These are phyloP conservation scores for Tychaedon coryphoeus DNA, from an alignment of 2,113 vertebrate species.

Conservation along the genomic window DNA sequence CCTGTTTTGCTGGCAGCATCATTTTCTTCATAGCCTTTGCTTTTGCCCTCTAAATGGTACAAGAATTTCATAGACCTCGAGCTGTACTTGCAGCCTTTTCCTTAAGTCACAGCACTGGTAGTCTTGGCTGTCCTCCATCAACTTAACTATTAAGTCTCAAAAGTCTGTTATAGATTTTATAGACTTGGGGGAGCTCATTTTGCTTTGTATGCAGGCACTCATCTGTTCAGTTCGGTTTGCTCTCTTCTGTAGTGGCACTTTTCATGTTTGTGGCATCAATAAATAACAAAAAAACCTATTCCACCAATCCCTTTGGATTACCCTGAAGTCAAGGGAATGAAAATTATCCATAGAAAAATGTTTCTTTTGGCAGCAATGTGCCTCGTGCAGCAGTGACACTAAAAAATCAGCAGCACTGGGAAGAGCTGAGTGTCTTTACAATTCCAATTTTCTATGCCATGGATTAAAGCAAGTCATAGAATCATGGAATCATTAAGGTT, in stretches of 20 bases:
- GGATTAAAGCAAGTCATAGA: neutral
- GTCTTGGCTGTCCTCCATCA: conserved; percentile 37
- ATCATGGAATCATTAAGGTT: neutral
- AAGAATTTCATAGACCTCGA: neutral
- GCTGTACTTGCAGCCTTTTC: neutral
- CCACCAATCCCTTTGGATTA: neutral
- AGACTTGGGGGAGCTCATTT: neutral
- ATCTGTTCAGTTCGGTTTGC: neutral
- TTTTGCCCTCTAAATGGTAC: neutral
- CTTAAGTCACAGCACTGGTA: neutral
- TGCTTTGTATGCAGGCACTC: neutral
- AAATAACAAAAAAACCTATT: neutral
- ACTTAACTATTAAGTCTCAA: neutral
- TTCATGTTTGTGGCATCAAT: neutral
- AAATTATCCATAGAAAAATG: neutral
- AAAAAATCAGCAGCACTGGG: neutral
- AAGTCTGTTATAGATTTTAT: conserved; percentile 19
- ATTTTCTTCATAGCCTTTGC: neutral
- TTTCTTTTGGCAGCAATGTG: neutral
- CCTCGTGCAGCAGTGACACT: neutral
- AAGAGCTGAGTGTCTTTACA: accelerated
- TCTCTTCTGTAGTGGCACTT: neutral
- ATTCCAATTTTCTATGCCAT: neutral
- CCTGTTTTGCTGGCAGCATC: neutral
- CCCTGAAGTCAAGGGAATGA: neutral